A percentile compares a stretch with the other conserved stretches of the same genome.
Conservation (phyloP, 2,113 vertebrate genomes). For the Cisticola juncidis region DNA sequence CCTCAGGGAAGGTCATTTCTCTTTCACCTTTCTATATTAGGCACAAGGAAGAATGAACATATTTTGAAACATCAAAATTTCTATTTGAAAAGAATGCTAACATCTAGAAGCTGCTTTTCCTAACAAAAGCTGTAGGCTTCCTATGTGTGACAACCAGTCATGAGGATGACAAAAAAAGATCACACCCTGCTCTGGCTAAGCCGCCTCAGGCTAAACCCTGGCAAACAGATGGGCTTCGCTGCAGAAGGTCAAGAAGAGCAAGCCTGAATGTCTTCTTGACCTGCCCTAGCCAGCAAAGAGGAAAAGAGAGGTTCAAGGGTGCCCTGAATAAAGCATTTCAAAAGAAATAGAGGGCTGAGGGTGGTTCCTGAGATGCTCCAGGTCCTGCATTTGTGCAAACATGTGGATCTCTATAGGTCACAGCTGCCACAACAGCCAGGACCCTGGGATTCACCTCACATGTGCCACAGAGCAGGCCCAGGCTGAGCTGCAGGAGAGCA, state of each 20-base stretch:
- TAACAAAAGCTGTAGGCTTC: background rate
- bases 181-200: constrained; percentile 42
- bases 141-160: background rate
- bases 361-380: background rate
- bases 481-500: background rate
- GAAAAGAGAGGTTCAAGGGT: background rate
- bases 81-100: background rate
- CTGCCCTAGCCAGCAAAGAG: background rate
- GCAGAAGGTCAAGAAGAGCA: constrained; percentile 48
- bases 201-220: constrained; percentile 58
- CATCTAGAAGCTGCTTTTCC: background rate
- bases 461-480: background rate
- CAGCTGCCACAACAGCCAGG: background rate
- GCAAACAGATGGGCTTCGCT: constrained; percentile 34
- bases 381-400: background rate
- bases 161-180: constrained; percentile 51
- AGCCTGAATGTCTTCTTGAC: background rate
- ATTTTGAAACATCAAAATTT: background rate
- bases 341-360: background rate
- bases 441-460: background rate
- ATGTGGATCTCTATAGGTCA: fast-evolving
- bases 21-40: background rate
- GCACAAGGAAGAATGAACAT: background rate
- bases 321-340: background rate
- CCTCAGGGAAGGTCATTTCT: background rate